Conservation (phyloP, 2,113 vertebrate species). For the Azemiops feae region DNA sequence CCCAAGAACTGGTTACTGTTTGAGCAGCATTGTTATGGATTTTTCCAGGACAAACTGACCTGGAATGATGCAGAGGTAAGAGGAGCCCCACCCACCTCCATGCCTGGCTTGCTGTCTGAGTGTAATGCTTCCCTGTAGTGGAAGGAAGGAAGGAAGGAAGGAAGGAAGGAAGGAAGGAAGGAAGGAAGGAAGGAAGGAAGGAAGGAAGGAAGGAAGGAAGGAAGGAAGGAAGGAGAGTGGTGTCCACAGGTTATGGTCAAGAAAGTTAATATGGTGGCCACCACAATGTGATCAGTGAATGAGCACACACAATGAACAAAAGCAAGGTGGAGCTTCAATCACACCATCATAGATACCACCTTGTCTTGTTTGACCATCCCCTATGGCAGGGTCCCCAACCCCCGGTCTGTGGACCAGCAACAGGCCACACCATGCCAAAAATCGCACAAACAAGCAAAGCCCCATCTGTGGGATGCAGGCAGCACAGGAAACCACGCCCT, state of each 20-base stretch:
- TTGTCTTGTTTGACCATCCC: background rate
- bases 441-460: too few species aligned
- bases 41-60: background rate
- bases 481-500: too few species aligned
- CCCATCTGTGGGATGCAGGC: too few species aligned
- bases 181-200: background rate
- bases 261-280: background rate
- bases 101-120: background rate
- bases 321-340: background rate
- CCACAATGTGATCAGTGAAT: background rate
- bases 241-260: background rate
- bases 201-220: too few species aligned
- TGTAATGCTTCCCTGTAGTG: background rate
- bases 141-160: background rate
- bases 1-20: background rate
- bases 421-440: too few species aligned
- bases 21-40: background rate
- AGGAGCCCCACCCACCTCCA: background rate
- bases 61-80: background rate
- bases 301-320: background rate
- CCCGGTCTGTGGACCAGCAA: too few species aligned
- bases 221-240: background rate
- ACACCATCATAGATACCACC: background rate
- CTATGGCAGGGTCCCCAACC: too few species aligned
- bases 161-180: background rate